These are phyloP conservation scores for Thera britannica DNA, from an alignment of 2,888 invertebrate species.

Conservation along the genomic window DNA sequence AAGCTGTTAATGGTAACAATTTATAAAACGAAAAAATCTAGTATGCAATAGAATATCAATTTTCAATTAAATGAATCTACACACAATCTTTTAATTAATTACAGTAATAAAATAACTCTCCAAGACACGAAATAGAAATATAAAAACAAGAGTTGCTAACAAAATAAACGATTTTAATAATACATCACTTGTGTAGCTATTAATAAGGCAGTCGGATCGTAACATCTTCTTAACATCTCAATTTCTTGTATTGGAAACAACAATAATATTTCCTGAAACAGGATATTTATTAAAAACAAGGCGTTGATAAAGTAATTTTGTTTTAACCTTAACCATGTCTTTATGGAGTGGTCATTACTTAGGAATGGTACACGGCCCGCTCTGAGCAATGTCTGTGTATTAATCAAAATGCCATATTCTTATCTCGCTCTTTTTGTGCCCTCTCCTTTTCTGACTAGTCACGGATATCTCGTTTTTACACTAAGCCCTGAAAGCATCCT, in stretches of 20 bases:
- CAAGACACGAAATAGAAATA: constrained; percentile 55
- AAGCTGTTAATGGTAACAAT: constrained; percentile 35
- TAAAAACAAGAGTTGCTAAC: constrained; percentile 56
- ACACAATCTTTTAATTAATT: constrained; percentile 58
- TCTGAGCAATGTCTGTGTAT: constrained; percentile 83
- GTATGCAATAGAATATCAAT: constrained; percentile 47
- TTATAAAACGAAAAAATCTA: constrained; percentile 28
- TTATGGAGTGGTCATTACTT: constrained; percentile 85
- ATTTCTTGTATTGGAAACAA: constrained; percentile 83
- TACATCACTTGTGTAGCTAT: constrained; percentile 80
- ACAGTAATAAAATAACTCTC: constrained; percentile 59
- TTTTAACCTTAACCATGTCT: constrained; percentile 85
- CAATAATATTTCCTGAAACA: constrained; percentile 85
- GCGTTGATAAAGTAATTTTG: constrained; percentile 85
- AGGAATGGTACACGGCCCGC: constrained; percentile 84
- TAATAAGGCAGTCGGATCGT: constrained; percentile 80
- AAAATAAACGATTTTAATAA: constrained; percentile 74
- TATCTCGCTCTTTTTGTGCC: constrained; percentile 71
- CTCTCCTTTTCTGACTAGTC: constrained; percentile 73
- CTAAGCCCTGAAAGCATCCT: constrained; percentile 53
- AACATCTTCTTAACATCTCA: constrained; percentile 81
- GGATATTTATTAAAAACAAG: constrained; percentile 85
- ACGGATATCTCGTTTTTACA: constrained; percentile 76
- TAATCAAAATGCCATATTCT: constrained; percentile 84
- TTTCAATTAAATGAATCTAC: constrained; percentile 58